Conservation (phyloP, 1,140 invertebrate genomes). For the Ctenoplectra terminalis region DNA sequence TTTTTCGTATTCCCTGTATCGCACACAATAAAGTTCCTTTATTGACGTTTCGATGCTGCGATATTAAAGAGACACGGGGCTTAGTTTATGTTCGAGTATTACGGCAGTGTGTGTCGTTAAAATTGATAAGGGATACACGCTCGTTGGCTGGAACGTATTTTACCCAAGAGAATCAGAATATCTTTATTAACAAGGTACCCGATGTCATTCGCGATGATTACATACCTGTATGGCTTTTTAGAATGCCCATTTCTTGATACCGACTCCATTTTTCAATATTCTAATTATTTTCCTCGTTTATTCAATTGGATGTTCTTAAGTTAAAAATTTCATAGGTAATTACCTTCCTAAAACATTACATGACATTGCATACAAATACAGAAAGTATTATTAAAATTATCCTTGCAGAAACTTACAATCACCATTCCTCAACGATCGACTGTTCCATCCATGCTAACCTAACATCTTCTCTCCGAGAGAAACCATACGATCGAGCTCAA, state of each 20-base stretch:
- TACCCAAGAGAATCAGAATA: not conserved
- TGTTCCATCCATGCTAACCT: not conserved
- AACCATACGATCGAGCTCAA: not conserved
- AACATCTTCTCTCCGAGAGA: not conserved
- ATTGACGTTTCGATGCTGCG: not conserved
- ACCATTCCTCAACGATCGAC: no score
- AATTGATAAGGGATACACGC: constrained; percentile 5
- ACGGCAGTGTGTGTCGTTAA: not conserved
- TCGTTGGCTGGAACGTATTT: not conserved
- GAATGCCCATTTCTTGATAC: not conserved
- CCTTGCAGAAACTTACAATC: not conserved
- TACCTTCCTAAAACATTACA: not conserved
- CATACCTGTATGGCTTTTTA: no score
- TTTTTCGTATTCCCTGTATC: not conserved
- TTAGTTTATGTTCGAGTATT: not conserved
- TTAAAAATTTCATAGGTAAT: not conserved
- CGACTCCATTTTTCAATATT: not conserved
- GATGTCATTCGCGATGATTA: not conserved
- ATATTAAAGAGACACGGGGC: not conserved
- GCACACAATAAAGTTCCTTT: constrained; percentile 5
- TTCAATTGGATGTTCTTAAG: not conserved
- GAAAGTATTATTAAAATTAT: not conserved
- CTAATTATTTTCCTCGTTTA: not conserved
- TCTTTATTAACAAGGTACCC: not conserved
- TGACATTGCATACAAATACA: not conserved